phyloP scores from a whole-genome alignment of 2,888 invertebrate genomes.

The Eremobia ochroleuca region DNA sequence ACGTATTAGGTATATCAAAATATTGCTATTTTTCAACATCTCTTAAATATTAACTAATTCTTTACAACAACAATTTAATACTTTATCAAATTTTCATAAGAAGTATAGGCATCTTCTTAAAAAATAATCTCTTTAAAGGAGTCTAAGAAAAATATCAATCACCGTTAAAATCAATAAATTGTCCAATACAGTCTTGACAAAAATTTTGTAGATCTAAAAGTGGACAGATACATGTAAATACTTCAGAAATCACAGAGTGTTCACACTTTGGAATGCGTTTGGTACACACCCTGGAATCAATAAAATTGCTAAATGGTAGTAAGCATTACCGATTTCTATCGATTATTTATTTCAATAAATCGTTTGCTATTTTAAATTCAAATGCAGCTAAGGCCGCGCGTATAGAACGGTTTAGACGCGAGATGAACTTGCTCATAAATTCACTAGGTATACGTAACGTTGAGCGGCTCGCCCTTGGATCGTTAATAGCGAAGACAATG shows the following conservation, averaged over 20 bases:
- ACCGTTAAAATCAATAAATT: conserved; percentile 29
- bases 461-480: background rate
- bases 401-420: conserved; percentile 7
- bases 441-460: conserved; percentile 8
- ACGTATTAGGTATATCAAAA: conserved; percentile 22
- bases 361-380: conserved; percentile 29
- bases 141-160: conserved; percentile 47
- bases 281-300: conserved; percentile 2
- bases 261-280: conserved; percentile 21
- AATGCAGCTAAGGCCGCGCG: conserved; percentile 15
- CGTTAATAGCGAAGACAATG: conserved; percentile 12
- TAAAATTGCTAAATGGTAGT: conserved; percentile 25
- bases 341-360: conserved; percentile 22
- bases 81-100: conserved; percentile 55
- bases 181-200: conserved; percentile 49
- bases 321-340: conserved; percentile 19
- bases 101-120: conserved; percentile 52
- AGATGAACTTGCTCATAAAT: conserved; percentile 4
- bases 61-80: conserved; percentile 53
- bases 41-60: conserved; percentile 25
- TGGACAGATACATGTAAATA: conserved; percentile 53
- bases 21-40: conserved; percentile 33
- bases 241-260: conserved; percentile 44
- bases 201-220: conserved; percentile 46
- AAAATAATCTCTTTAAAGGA: conserved; percentile 48